Evolutionary conservation across 2,888 invertebrate species (phyloP).

Genomic region (Gibbula magus): DNA sequence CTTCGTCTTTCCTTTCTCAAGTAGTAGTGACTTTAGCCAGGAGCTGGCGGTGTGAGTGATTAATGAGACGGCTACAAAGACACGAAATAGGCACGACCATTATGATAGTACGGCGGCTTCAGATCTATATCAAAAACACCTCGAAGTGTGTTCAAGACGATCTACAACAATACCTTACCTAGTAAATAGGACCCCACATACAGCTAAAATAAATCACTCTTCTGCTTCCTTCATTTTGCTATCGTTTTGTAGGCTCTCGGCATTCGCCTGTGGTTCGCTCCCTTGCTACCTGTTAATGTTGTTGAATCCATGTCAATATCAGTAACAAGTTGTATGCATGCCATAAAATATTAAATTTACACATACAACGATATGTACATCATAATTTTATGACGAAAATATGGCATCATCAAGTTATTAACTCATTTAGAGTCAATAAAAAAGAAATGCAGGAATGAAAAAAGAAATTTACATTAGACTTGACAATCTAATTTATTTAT

Average conservation of each 20-base stretch:
- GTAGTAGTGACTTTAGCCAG: not conserved
- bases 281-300: not conserved
- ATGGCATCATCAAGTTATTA: too few relatives aligned
- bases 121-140: constrained; percentile 20
- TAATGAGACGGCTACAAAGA: constrained; percentile 5
- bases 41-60: not conserved
- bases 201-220: not conserved
- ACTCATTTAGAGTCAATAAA: too few relatives aligned
- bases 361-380: too few relatives aligned
- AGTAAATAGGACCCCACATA: constrained; percentile 12
- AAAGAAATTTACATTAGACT: too few relatives aligned
- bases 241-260: not conserved
- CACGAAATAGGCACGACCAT: constrained; percentile 12
- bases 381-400: too few relatives aligned
- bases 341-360: not conserved
- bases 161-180: not conserved
- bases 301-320: not conserved
- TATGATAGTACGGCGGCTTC: constrained; percentile 18
- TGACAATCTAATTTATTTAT: too few relatives aligned
- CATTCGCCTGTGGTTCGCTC: not conserved
- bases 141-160: constrained; percentile 8
- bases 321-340: not conserved
- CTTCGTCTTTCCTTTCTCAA: too few relatives aligned
- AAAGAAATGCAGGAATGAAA: too few relatives aligned
- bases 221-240: not conserved